A percentile compares a stretch with the other conserved stretches of the same genome.
These are phyloP conservation scores for Poecilia picta DNA, from an alignment of 2,797 vertebrate genomes.

Conservation along the genomic window DNA sequence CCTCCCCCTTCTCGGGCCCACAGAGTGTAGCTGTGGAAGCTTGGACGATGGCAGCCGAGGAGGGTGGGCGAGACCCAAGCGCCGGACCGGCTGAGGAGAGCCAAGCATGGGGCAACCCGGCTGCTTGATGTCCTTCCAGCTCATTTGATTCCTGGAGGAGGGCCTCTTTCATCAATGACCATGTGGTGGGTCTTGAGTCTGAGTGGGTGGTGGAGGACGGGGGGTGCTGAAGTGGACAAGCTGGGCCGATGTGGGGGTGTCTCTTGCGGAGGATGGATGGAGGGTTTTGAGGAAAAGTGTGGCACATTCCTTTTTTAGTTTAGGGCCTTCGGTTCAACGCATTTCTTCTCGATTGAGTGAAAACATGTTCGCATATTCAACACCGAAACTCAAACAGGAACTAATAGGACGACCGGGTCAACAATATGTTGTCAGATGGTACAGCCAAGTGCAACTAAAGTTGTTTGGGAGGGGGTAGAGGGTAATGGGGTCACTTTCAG, in stretches of 20 bases:
- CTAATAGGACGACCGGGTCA: conserved; percentile 21
- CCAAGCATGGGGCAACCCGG: conserved; percentile 63
- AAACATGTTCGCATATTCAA: background rate
- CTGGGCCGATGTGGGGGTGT: conserved; percentile 41
- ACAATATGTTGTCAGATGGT: conserved; percentile 66
- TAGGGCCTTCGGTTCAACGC: conserved; percentile 4
- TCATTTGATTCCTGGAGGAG: conserved; percentile 89
- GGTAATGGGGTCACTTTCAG: conserved; percentile 19
- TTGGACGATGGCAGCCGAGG: conserved; percentile 53
- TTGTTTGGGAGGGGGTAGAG: conserved; percentile 31
- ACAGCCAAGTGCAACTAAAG: conserved; percentile 54
- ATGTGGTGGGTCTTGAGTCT: conserved; percentile 85
- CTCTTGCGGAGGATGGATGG: conserved; percentile 22
- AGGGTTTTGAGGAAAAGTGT: conserved; percentile 26
- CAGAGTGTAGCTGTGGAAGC: conserved; percentile 82
- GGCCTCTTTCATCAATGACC: conserved; percentile 85
- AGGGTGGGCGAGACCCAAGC: conserved; percentile 69
- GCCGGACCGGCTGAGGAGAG: conserved; percentile 59
- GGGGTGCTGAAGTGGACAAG: conserved; percentile 47
- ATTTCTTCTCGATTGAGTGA: conserved; percentile 8
- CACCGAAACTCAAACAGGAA: background rate
- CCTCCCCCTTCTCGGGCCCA: conserved; percentile 85
- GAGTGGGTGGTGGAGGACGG: conserved; percentile 66
- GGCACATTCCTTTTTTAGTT: conserved; percentile 21
- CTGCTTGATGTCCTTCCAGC: conserved; percentile 93